Base-by-base conservation (phyloP, 2,797 vertebrate species). In the Euphonia xanthogaster region DNA sequence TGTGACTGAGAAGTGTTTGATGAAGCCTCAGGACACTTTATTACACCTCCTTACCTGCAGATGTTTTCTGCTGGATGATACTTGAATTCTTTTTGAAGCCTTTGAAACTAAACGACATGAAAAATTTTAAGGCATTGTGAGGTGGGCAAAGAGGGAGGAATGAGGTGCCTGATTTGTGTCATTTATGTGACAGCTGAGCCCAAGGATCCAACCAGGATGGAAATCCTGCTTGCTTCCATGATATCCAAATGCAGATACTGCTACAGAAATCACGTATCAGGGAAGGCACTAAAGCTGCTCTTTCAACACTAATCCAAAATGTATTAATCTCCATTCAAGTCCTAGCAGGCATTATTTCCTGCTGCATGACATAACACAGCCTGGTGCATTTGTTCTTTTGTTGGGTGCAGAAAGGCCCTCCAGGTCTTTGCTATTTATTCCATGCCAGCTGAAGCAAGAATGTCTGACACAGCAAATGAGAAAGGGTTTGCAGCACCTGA, bases 281-380 rank as follows among this genome's bases (percentile, higher is more conserved):
- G 33, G 12, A 83, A 30, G 19, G 45, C 23, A 47, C 20, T 54
- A 23, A 71, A 67, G 18, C 7, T 85, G 22, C 13, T 76, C 35
- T 74, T 89, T 72, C 62, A 87, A n/a, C 42, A 67, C 18, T 67
- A 47, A 72, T 50, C 22, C 45, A 51, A 63, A 31, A 21, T 31
- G 10, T 30, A 45, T 42, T 61, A 92, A 89, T 53, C 28, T 68
- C 50, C 10, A 17, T 4, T 8, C 95, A 89, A 89, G 96, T 58
- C 58, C 58, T 35, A 91, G 75, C 97, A 94, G 74, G 95, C 25
- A 11, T 42, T 67, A 27, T 90, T 96, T 96, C 77, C 94, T 96
- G 72, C 82, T 83, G 71, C 54, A 12, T 85, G 80, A 73, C 50
- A 18, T n/a, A 65, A 24, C n/a, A 20, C 9, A 37, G 14, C 31